Base-by-base conservation (phyloP, 2,113 vertebrate genomes). In the Dipodomys spectabilis region DNA sequence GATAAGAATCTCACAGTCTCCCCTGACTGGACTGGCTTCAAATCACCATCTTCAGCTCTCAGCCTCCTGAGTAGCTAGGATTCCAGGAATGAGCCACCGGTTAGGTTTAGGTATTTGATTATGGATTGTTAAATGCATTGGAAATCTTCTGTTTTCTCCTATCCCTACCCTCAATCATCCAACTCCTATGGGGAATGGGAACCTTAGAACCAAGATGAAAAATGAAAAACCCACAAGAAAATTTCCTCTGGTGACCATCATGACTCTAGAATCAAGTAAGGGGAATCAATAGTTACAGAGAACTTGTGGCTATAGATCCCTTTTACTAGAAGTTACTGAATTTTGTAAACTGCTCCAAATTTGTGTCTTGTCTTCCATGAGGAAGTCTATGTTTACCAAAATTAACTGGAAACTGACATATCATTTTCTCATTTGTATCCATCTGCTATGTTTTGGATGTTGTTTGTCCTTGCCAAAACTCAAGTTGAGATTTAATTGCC, bases 381-480 rank as follows among this genome's bases (percentile, higher is more conserved):
- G 32, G 35, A 75, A 65, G 7, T 71, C 85, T 81, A 32, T 62
- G 4, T 75, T 90, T 75, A 28, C 57, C 45, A 64, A 69, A 69
- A 73, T 82, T 68, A 74, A 72, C 69, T 45, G n/a, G 65, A 68
- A 53, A 69, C 35, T 71, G 79, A 75, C 72, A 82, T 85, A 18
- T n/a, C 19, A 94, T 67, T 92, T 92, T 89, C 68, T 60, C 30
- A 64, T 45, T 91, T 73, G 44, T 30, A 49, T 60, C 27, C 45
- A 75, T 75, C 60, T 67, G 75, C 45, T 53, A 19, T 78, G 28
- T 53, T 53, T 82, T 82, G 62, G 25, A 65, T 82, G 32, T 19
- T 60, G 62, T 9, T 44, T 44, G 35, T 67, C 25, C 35, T 62
- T 30, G 25, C 25, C 62, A 19, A 44, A 30, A 65, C 32, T 82